Conservation (phyloP, 23 tunicate genomes). For the Halocynthia aurantium region DNA sequence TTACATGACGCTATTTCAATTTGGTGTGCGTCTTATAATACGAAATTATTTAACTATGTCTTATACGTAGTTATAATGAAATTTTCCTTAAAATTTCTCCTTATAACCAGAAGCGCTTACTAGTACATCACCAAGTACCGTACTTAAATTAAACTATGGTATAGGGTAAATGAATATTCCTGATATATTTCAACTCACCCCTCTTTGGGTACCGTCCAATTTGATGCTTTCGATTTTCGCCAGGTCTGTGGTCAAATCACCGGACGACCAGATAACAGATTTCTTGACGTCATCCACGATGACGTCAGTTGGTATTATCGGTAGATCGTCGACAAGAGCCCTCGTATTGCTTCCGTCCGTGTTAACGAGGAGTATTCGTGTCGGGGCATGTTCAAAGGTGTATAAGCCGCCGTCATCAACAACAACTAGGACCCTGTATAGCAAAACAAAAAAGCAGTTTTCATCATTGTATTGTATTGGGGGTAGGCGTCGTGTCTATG, state of each 20-base stretch:
- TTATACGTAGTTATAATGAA: too few species aligned
- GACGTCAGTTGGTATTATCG: constrained; percentile 10
- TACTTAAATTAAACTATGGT: too few species aligned
- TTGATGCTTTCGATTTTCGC: constrained; percentile 13
- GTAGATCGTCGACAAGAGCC: neutral
- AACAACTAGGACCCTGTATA: constrained; percentile 5
- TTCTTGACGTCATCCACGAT: constrained; percentile 19
- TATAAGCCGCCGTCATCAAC: neutral
- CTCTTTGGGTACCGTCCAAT: constrained; percentile 17
- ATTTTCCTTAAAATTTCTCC: too few species aligned
- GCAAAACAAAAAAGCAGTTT: too few species aligned
- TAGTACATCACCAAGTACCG: too few species aligned
- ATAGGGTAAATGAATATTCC: too few species aligned
- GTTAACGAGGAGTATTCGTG: constrained; percentile 7
- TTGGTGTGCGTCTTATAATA: too few species aligned
- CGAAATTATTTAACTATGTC: too few species aligned
- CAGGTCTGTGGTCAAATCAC: neutral
- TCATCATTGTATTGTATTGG: too few species aligned
- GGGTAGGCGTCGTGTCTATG: too few species aligned
- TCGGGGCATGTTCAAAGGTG: neutral
- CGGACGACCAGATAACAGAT: constrained; percentile 10
- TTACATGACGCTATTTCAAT: too few species aligned
- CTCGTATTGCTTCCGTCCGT: constrained; percentile 1
- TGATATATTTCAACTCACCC: neutral
- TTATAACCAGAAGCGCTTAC: too few species aligned